Percentiles rank a stretch among this genome's conserved stretches.
Evolutionary conservation across 2,797 vertebrate species (phyloP).

Genomic region (Sphaeramia orbicularis): DNA sequence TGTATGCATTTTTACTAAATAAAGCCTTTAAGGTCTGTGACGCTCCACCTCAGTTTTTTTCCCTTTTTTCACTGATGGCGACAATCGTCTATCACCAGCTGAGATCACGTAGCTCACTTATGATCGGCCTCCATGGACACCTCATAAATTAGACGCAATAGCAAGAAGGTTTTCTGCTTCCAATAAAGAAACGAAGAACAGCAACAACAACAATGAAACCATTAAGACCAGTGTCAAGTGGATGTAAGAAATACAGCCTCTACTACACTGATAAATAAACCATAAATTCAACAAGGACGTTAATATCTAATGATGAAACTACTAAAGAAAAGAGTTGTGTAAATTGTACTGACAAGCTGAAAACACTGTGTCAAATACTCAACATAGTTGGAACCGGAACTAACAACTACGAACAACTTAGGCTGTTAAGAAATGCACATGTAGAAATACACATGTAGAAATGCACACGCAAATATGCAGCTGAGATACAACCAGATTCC

Average conservation of each 20-base stretch:
- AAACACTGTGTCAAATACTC: slow-evolving; percentile 29
- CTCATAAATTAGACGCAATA: slow-evolving; percentile 11
- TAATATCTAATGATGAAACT: background rate
- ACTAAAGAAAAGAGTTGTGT: slow-evolving; percentile 1
- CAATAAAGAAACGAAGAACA: background rate
- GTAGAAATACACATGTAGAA: slow-evolving; percentile 1
- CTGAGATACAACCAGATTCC: slow-evolving; percentile 8
- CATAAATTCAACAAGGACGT: slow-evolving; percentile 1
- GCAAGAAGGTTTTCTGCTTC: background rate
- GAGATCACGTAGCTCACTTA: slow-evolving; percentile 7
- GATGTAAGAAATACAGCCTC: slow-evolving; percentile 7
- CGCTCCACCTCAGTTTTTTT: too few species aligned
- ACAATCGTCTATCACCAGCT: slow-evolving; percentile 18
- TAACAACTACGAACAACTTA: slow-evolving; percentile 24
- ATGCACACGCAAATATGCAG: background rate
- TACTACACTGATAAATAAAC: background rate
- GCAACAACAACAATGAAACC: background rate
- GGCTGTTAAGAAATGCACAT: slow-evolving; percentile 3
- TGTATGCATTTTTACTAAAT: too few species aligned
- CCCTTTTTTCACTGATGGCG: background rate
- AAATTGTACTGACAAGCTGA: slow-evolving; percentile 28
- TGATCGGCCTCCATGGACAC: background rate
- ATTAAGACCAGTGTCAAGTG: background rate
- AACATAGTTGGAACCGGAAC: slow-evolving; percentile 35
- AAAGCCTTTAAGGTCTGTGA: too few species aligned